Evolutionary conservation across 92 coral and sea anemone species (phyloP).

Genomic region (Porites lobata): DNA sequence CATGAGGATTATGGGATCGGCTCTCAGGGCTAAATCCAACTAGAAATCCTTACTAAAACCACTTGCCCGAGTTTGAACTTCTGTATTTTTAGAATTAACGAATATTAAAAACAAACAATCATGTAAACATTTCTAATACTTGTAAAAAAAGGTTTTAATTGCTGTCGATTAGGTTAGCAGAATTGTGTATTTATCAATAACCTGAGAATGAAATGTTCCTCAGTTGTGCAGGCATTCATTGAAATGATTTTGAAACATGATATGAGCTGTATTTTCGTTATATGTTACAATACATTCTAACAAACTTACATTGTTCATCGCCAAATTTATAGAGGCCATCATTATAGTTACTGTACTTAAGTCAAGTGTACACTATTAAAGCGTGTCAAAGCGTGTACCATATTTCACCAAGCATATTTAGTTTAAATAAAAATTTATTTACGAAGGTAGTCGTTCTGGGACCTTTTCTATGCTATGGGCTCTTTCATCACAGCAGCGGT

Average conservation of each 20-base stretch:
- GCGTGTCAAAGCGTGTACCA: background rate
- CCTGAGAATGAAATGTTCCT: background rate
- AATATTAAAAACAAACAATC: background rate
- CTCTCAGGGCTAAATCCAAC: constrained; percentile 69
- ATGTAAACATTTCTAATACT: background rate
- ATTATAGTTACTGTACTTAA: background rate
- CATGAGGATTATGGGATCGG: constrained; percentile 73
- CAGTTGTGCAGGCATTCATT: background rate
- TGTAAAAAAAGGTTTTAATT: background rate
- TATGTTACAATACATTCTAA: background rate
- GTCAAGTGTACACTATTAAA: background rate
- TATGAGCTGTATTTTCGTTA: no score
- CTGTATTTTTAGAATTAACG: background rate
- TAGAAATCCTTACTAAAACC: background rate
- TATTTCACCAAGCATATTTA: background rate
- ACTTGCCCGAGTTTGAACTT: background rate
- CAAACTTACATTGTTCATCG: background rate
- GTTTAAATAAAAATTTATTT: constrained; percentile 29
- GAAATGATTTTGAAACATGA: background rate
- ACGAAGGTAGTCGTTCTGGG: background rate
- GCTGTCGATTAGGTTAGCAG: no score
- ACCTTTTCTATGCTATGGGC: no score
- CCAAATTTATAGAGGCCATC: background rate
- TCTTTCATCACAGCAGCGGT: no score
- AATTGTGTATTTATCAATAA: no score